Percentiles rank a stretch among this genome's conserved stretches.
These are phyloP conservation scores for Chymomyza amoena DNA, from an alignment of 2,888 invertebrate species.

Conservation along the genomic window DNA sequence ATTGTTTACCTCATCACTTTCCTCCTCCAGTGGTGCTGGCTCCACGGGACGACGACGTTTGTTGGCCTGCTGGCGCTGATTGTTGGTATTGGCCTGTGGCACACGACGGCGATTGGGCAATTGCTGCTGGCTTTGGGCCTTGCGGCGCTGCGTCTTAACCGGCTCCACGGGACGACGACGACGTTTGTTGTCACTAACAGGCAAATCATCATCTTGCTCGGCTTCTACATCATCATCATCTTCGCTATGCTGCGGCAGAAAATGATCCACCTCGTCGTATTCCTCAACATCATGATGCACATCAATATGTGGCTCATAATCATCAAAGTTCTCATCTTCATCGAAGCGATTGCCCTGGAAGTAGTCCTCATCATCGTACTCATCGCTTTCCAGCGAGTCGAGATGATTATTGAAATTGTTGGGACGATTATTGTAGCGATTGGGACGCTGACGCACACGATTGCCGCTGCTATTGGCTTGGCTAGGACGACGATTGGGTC, in stretches of 20 bases:
- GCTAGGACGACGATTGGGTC: constrained; percentile 49
- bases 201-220: background rate
- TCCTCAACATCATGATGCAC: constrained; percentile 30
- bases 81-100: background rate
- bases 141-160: constrained; percentile 12
- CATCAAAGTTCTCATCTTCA: constrained; percentile 48
- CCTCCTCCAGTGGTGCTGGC: constrained; percentile 33
- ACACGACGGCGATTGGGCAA: constrained; percentile 25
- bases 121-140: background rate
- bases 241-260: constrained; percentile 34
- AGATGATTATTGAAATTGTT: constrained; percentile 36
- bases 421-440: constrained; percentile 52
- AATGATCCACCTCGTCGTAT: constrained; percentile 26
- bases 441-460: constrained; percentile 51
- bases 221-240: constrained; percentile 33
- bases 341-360: constrained; percentile 31
- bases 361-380: constrained; percentile 56
- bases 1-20: constrained; percentile 36
- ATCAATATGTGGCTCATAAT: constrained; percentile 36
- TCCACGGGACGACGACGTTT: constrained; percentile 34
- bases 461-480: constrained; percentile 39
- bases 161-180: constrained; percentile 26
- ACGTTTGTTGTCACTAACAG: constrained; percentile 26
- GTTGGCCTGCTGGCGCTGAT: constrained; percentile 3
- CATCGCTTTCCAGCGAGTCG: constrained; percentile 54